Evolutionary conservation across 2,797 vertebrate species (phyloP), one percentile per base, ranked within the genome.

Genomic region (Sebastiscus tertius): DNA sequence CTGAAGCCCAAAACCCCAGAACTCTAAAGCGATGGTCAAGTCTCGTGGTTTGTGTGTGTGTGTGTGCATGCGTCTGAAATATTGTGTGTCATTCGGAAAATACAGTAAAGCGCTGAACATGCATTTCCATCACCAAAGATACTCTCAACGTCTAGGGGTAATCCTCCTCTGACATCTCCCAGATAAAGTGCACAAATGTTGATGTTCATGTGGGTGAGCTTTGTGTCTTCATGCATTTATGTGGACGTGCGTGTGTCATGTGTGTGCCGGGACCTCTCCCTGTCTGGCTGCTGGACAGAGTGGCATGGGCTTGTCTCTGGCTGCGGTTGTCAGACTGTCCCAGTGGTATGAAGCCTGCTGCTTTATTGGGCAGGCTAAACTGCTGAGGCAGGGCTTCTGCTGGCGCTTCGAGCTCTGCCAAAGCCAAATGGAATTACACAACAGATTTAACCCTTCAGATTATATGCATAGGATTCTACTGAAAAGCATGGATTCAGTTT

Each of bases 311-410:
- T 90, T 90, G 92, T 93, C 92, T 93, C 87, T 89, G 88, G 91
- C 87, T 94, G 90, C 88, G 92, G 92, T 93, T 87, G 93, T 94
- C 89, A 93, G 89, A 88, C 91, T 88, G 88, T 92, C 91, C 92
- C 92, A 93, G 94, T 80, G 94, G 94, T 92, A 95, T 91, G 92
- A 95, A 91, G 91, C 94, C 92, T 94, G 93, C 94, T 95, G 90
- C 91, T 95, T 96, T 96, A 95, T 95, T 95, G 93, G 91, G 90
- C 88, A 88, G 90, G 63, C 85, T 77, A 92, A 96, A 95, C 89
- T 95, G 95, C 96, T 96, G 96, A 96, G 94, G 91, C 94, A 92
- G 93, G 92, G 81, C 85, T 95, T 96, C 94, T 93, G 82, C 89
- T 93, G 88, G 91, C 74, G 86, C 87, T 89, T 55, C 24, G 68